Base-by-base conservation (phyloP, 2,888 invertebrate species). In the Tholera decimalis region DNA sequence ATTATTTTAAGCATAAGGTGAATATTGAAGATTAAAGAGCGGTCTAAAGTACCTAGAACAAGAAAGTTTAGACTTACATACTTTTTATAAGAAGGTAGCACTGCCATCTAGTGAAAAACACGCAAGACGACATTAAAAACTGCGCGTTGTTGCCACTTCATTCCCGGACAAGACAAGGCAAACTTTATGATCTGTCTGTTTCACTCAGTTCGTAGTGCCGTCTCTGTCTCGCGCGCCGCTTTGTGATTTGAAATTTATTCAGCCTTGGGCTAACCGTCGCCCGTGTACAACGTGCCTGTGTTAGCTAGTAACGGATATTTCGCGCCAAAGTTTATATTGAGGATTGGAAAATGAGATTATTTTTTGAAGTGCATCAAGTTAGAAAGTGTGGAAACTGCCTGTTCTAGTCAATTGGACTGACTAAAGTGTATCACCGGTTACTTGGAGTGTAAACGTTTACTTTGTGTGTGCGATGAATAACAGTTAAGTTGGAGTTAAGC, bases 181-280 rank as follows among this genome's bases (percentile, higher is more conserved):
- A 88, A 88, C 83, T 86, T 85, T 81, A 80, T 82, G 83, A 73
- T 73, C 84, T 68, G 78, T 73, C 77, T 73, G 61, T 81, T 77
- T 80, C 77, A 58, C 68, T 80, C 76, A 20, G 66, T 65, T 41
- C 56, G 33, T 85, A 35, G 41, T 63, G 79, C 77, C 59, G 44
- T 91, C 91, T 86, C 90, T 82, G 66, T 91, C 87, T 35, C 84
- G 78, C 89, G 63, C 83, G 85, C 82, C 86, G 85, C 87, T 88
- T 87, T 78, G 82, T 84, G 87, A 86, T 87, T 88, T 86, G 81
- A 86, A 85, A 85, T 84, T 80, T 81, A 84, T 83, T 86, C 91
- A 94, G 93, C 92, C 89, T 91, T 91, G 90, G 86, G 89, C 89
- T 85, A 91, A 92, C 93, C 90, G 93, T 91, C 88, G 91, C 86